These are phyloP conservation scores for Hydrotaea cyrtoneurina DNA, from an alignment of 2,888 invertebrate genomes.

Conservation along the genomic window DNA sequence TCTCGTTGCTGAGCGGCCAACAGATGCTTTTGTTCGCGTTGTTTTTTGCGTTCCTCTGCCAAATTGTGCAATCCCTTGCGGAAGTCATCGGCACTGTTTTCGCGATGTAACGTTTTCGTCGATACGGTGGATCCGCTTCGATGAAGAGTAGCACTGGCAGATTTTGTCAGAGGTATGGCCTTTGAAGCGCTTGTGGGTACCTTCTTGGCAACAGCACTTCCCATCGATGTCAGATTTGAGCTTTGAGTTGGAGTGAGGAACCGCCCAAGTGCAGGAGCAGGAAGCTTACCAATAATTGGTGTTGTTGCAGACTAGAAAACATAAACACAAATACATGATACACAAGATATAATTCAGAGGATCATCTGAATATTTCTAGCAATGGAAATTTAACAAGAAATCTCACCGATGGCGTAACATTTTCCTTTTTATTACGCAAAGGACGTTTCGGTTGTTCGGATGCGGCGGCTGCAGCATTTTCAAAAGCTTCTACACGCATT, in stretches of 20 bases:
- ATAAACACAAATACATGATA: no score
- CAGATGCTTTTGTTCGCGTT: slow-evolving; percentile 79
- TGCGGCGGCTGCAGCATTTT: slow-evolving; percentile 78
- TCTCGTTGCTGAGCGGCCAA: slow-evolving; percentile 78
- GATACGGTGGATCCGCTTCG: slow-evolving; percentile 69
- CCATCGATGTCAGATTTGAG: slow-evolving; percentile 68
- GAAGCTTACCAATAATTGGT: slow-evolving; percentile 74
- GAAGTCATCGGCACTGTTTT: slow-evolving; percentile 79
- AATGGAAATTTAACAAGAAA: neutral
- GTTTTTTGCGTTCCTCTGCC: slow-evolving; percentile 79
- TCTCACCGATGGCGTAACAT: slow-evolving; percentile 72
- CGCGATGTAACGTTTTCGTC: slow-evolving; percentile 74
- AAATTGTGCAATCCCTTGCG: slow-evolving; percentile 75
- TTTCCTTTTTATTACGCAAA: slow-evolving; percentile 75
- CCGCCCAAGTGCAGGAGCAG: slow-evolving; percentile 73
- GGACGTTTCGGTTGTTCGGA: slow-evolving; percentile 70
- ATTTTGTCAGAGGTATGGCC: slow-evolving; percentile 72
- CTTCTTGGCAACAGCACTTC: slow-evolving; percentile 73
- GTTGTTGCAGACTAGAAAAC: slow-evolving; percentile 69
- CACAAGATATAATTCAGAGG: no score
- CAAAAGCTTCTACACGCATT: slow-evolving; percentile 84
- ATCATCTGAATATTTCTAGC: neutral
- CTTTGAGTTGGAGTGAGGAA: slow-evolving; percentile 78
- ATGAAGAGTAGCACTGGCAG: slow-evolving; percentile 69
- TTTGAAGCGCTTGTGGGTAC: slow-evolving; percentile 77